Evolutionary conservation across 2,797 vertebrate genomes (phyloP).

Genomic region (Emydoidea blandingii): DNA sequence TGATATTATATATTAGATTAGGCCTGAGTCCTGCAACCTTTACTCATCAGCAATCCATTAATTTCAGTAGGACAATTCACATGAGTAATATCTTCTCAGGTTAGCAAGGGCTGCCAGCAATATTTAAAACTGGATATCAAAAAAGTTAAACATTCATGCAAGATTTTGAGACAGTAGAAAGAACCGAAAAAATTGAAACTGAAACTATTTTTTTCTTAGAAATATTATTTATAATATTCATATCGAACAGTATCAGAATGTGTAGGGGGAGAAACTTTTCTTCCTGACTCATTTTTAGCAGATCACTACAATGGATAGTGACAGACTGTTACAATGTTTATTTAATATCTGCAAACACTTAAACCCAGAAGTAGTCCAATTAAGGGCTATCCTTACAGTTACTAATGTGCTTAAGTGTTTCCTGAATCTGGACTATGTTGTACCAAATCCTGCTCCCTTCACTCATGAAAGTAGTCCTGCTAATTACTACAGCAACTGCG

Average conservation of each 20-base stretch:
- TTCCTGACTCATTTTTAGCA: not conserved
- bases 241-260: not conserved
- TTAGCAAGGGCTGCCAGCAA: not conserved
- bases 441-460: not conserved
- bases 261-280: not conserved
- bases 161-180: not conserved
- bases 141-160: not conserved
- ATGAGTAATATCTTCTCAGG: not conserved
- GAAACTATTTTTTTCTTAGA: not conserved
- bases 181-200: not conserved
- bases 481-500: not conserved
- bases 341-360: not conserved
- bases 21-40: not conserved
- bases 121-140: not conserved
- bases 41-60: not conserved
- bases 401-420: not conserved
- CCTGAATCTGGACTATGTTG: not conserved
- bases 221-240: not conserved
- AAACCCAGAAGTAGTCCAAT: not conserved
- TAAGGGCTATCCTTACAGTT: not conserved
- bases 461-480: not conserved
- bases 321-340: not conserved
- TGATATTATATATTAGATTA: not conserved
- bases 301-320: not conserved
- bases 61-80: not conserved